Evolutionary conservation across 2,113 vertebrate genomes (phyloP).

Genomic region (Pagrus major): DNA sequence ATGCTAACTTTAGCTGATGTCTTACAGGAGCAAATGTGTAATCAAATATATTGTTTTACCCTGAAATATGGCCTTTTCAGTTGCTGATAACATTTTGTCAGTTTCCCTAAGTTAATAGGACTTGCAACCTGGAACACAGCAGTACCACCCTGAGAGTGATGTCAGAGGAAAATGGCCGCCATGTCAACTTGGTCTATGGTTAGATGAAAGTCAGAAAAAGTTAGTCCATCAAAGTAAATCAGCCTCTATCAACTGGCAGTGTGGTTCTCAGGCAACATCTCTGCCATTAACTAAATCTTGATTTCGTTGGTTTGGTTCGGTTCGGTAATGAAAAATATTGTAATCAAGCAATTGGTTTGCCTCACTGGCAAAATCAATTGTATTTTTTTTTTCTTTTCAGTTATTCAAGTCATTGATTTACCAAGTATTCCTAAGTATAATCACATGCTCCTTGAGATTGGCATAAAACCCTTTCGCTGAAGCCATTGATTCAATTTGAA

Average conservation of each 20-base stretch:
- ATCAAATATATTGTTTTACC: too few species aligned
- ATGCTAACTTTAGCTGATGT: too few species aligned
- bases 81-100: too few species aligned
- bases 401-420: conserved; percentile 59
- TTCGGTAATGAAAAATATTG: conserved; percentile 50
- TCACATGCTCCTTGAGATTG: conserved; percentile 64
- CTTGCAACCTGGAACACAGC: too few species aligned
- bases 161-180: too few species aligned
- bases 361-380: conserved; percentile 60
- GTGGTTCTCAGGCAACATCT: conserved; percentile 27
- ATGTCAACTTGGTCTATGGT: too few species aligned
- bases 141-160: too few species aligned
- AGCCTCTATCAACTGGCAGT: conserved; percentile 3
- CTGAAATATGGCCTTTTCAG: too few species aligned
- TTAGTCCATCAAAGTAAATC: conserved; percentile 18
- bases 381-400: conserved; percentile 56
- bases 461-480: conserved; percentile 57
- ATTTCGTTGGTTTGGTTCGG: conserved; percentile 36
- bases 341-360: conserved; percentile 52
- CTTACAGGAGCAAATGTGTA: too few species aligned
- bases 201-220: conserved; percentile 28
- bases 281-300: conserved; percentile 40
- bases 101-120: too few species aligned
- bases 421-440: conserved; percentile 63
- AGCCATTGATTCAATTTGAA: conserved; percentile 71